phyloP scores from a whole-genome alignment of 2,113 vertebrate species.

The Melanerpes formicivorus region DNA sequence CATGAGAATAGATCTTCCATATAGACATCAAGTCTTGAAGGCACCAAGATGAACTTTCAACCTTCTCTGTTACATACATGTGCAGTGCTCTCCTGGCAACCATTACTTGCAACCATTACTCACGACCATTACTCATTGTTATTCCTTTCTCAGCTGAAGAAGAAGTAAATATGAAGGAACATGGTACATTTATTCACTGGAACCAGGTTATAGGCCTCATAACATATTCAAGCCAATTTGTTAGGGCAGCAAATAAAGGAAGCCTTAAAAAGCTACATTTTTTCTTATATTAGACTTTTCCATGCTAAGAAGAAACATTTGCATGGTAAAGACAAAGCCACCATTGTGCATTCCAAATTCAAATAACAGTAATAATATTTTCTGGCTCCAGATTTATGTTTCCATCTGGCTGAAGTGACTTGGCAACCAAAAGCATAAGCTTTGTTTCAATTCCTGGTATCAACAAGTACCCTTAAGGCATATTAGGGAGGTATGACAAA shows the following conservation, averaged over 20 bases:
- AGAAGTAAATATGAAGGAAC: neutral
- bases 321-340: slow-evolving; percentile 43
- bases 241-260: slow-evolving; percentile 8
- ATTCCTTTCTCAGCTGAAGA: neutral
- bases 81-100: neutral
- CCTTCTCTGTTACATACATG: neutral
- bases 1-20: neutral
- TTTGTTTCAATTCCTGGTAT: slow-evolving; percentile 73
- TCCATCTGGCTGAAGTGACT: slow-evolving; percentile 73
- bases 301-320: slow-evolving; percentile 18
- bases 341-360: slow-evolving; percentile 42
- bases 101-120: neutral
- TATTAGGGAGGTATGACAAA: slow-evolving; percentile 73
- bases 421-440: slow-evolving; percentile 72
- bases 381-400: slow-evolving; percentile 64
- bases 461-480: slow-evolving; percentile 74
- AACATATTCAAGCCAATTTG: neutral
- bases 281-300: slow-evolving; percentile 10
- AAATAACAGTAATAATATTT: slow-evolving; percentile 59
- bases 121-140: neutral
- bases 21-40: neutral
- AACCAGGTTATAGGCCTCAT: neutral
- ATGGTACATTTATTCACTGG: neutral
- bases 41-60: neutral
- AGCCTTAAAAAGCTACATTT: neutral